Evolutionary conservation across 2,888 invertebrate genomes (phyloP).

Genomic region (Panzeria rudis): DNA sequence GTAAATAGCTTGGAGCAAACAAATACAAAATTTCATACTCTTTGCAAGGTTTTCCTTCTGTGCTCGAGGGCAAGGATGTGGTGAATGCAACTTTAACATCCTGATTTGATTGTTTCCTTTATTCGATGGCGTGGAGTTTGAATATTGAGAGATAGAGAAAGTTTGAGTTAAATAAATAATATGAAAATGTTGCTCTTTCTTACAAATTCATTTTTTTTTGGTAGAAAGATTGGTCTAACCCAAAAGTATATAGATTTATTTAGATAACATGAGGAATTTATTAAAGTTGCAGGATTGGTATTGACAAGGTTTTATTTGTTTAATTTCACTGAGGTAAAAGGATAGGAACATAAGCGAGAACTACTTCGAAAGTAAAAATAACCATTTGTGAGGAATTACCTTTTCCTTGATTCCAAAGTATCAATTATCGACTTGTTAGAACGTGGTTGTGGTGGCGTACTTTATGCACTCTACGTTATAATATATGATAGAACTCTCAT

Average conservation of each 20-base stretch:
- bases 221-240: not conserved
- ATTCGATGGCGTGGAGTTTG: conserved; percentile 3
- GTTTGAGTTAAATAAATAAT: conserved; percentile 29
- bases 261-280: not conserved
- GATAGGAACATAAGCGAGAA: too few relatives aligned
- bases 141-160: not conserved
- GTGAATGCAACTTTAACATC: conserved; percentile 60
- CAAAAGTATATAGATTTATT: not conserved
- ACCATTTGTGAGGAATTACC: too few relatives aligned
- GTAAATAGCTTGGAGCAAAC: conserved; percentile 50
- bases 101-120: conserved; percentile 48
- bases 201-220: not conserved
- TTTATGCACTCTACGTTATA: too few relatives aligned
- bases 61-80: conserved; percentile 56
- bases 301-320: not conserved
- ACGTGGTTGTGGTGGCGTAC: too few relatives aligned
- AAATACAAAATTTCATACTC: conserved; percentile 39
- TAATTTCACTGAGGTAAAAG: too few relatives aligned
- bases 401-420: too few relatives aligned
- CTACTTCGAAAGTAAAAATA: too few relatives aligned
- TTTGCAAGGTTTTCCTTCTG: conserved; percentile 40
- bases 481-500: too few relatives aligned
- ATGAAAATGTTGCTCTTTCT: not conserved
- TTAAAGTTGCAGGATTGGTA: not conserved
- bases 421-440: too few relatives aligned